These are phyloP conservation scores for Astur gentilis DNA, from an alignment of 2,113 vertebrate species.

Conservation along the genomic window DNA sequence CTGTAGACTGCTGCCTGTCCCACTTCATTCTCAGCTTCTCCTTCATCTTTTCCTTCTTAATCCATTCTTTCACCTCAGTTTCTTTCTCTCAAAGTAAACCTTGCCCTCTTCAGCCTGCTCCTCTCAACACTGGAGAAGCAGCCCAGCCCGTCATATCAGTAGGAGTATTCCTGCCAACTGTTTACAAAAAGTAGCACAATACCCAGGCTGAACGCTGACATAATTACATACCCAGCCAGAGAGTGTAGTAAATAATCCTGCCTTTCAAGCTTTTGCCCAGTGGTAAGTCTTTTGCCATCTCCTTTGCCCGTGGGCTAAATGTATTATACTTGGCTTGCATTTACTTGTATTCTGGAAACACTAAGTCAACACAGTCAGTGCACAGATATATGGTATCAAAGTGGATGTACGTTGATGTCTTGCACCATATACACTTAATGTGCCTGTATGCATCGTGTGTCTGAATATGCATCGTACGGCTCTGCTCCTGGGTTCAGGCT, in stretches of 20 bases:
- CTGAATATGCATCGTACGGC: not conserved
- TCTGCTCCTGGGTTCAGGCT: not conserved
- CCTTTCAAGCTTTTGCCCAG: constrained; percentile 57
- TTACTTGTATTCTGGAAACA: not conserved
- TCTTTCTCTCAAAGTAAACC: not conserved
- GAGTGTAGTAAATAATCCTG: constrained; percentile 56
- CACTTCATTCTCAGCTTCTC: not conserved
- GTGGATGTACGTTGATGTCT: not conserved
- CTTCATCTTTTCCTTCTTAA: not conserved
- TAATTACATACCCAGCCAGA: constrained; percentile 55
- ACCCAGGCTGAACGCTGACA: constrained; percentile 46
- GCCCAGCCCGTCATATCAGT: constrained; percentile 13
- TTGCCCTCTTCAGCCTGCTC: not conserved
- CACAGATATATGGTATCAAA: not conserved
- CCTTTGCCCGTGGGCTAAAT: constrained; percentile 29
- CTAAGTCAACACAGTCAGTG: not conserved
- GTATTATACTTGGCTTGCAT: constrained; percentile 29
- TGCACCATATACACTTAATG: not conserved
- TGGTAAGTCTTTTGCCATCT: constrained; percentile 34
- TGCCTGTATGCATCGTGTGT: not conserved
- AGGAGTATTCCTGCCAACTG: constrained; percentile 50
- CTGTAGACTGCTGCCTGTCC: not conserved
- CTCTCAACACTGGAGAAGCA: not conserved
- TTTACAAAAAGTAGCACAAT: constrained; percentile 64
- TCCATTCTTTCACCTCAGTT: not conserved